Percentiles rank a stretch among this genome's conserved stretches.
phyloP scores from a whole-genome alignment of 35 echinoderm and acorn worm genomes.

The Lytechinus pictus region DNA sequence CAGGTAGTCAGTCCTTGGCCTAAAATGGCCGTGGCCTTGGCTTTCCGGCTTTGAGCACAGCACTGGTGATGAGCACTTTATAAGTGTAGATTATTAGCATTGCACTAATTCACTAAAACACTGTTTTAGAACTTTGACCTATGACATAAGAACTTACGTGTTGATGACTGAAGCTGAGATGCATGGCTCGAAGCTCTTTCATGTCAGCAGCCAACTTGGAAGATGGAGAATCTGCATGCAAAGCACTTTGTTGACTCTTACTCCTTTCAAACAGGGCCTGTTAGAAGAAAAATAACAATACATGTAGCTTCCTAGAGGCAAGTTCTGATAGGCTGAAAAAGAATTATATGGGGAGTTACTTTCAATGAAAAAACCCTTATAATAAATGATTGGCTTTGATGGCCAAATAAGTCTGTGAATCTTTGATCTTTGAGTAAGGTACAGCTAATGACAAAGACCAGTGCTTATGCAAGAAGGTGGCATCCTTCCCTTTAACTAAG shows the following conservation, averaged over 20 bases:
- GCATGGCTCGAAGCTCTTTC: conserved; percentile 47
- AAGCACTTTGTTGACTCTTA: not conserved
- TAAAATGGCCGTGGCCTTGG: too few species aligned
- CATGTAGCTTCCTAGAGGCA: not conserved
- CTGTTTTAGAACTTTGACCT: too few species aligned
- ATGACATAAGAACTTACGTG: conserved; percentile 33
- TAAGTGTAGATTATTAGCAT: too few species aligned
- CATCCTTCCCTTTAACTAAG: not conserved
- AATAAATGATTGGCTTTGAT: too few species aligned
- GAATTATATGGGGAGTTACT: too few species aligned
- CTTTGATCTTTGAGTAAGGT: not conserved
- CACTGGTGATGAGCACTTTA: not conserved
- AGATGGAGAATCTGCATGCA: conserved; percentile 3
- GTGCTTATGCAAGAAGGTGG: not conserved
- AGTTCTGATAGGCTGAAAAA: too few species aligned
- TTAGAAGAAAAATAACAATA: not conserved
- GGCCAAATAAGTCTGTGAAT: too few species aligned
- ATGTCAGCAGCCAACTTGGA: not conserved
- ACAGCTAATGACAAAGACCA: not conserved
- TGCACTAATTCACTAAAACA: too few species aligned
- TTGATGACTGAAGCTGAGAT: conserved; percentile 56
- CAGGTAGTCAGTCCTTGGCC: too few species aligned
- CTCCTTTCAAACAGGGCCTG: conserved; percentile 65
- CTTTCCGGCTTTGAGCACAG: not conserved
- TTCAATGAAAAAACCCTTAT: too few species aligned